Evolutionary conservation across 92 coral and sea anemone species (phyloP).

Genomic region (Scolanthus callimorphus): DNA sequence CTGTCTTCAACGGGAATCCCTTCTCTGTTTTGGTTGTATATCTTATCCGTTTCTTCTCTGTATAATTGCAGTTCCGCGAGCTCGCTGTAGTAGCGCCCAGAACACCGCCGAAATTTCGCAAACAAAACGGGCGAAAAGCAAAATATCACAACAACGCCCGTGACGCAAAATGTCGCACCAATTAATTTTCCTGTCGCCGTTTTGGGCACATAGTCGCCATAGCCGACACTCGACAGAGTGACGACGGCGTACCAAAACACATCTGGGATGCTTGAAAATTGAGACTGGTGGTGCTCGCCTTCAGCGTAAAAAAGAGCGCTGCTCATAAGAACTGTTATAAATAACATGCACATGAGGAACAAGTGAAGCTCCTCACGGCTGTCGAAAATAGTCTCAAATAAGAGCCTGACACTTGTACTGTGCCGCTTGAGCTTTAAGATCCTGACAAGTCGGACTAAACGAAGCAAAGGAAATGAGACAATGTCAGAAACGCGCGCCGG

Average conservation of each 20-base stretch:
- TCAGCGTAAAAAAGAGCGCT: constrained; percentile 68
- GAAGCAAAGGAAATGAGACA: constrained; percentile 38
- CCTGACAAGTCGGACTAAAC: constrained; percentile 53
- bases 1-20: background rate
- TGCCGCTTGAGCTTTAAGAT: constrained; percentile 62
- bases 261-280: constrained; percentile 62
- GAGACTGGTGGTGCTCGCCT: constrained; percentile 44
- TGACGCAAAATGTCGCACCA: constrained; percentile 55
- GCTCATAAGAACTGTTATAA: constrained; percentile 62
- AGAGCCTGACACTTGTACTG: constrained; percentile 67
- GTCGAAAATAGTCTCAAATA: constrained; percentile 75
- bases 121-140: constrained; percentile 72
- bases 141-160: constrained; percentile 58
- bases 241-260: constrained; percentile 85
- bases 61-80: constrained; percentile 44
- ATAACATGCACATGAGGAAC: constrained; percentile 50
- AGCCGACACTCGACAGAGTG: constrained; percentile 83
- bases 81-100: constrained; percentile 48
- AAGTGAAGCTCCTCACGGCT: constrained; percentile 62
- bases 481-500: background rate
- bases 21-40: constrained; percentile 22
- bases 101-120: constrained; percentile 61
- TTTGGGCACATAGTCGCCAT: constrained; percentile 79
- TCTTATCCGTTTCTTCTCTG: constrained; percentile 14
- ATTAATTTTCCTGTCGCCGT: constrained; percentile 69